Base-by-base conservation (phyloP, 2,888 invertebrate genomes). In the Orchesella flavescens region DNA sequence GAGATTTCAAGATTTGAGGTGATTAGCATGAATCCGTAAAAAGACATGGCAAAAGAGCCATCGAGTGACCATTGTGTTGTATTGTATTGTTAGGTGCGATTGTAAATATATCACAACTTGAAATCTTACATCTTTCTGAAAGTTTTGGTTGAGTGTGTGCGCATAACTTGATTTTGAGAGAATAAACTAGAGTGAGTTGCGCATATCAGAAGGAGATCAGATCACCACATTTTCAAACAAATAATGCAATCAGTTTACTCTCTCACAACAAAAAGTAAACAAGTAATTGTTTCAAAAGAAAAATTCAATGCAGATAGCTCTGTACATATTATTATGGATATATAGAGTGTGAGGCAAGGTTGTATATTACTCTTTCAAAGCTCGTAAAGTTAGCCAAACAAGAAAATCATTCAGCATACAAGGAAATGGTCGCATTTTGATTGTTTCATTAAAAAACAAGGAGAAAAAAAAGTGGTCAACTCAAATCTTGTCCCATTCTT, bases 361-460 rank as follows among this genome's bases (percentile, higher is more conserved):
- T 80, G 80, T 80, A 80, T 73, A 80, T 80, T 59, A 53, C 53
- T 68, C 10, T 21, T 57, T 75, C 65, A 34, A 66, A 53, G 75
- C 81, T 81, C 81, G 81, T 81, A 81, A 81, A 81, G 81, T 81
- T 81, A 81, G 81, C 75, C 81, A 81, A 81, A 81, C 81, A 81
- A 81, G 81, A 81, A 81, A 81, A 81, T 81, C 81, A 81, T 74
- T 81, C 81, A 81, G 69, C 78, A 65, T 68, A 83, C 83, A 83
- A 77, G 83, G 76, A 83, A 72, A 76, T 72, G 77, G 71, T 83
- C 77, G 75, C 82, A 82, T 76, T 82, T 76, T 82, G 71, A 82
- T 76, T 76, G 82, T 83, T 83, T 72, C 72, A 66, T 77, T 77
- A 71, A 59, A 34, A 61, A 59, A 55, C 55, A n/a, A 63, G 34